These are phyloP conservation scores for Chirona hameri DNA, from an alignment of 2,888 invertebrate genomes.

Conservation along the genomic window DNA sequence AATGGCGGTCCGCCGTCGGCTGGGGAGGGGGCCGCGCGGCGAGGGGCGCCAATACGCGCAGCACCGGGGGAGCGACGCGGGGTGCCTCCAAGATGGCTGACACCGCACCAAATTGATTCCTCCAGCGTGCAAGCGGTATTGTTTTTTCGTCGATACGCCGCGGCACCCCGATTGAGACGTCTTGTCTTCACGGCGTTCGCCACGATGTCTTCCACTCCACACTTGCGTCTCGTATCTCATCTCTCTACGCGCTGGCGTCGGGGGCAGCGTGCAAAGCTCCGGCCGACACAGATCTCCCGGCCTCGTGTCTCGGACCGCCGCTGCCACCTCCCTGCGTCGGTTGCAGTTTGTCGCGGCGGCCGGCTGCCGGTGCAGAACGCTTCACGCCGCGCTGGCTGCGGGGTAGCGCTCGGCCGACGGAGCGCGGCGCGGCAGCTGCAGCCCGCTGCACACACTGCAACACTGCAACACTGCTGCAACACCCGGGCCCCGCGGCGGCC, in stretches of 20 bases:
- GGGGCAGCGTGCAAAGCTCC: too few species aligned
- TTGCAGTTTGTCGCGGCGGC: neutral
- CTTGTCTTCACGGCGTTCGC: too few species aligned
- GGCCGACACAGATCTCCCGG: too few species aligned
- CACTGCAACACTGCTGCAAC: too few species aligned
- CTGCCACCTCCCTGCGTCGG: neutral
- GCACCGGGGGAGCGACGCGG: neutral
- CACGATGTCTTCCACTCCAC: neutral
- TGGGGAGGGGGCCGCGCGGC: neutral
- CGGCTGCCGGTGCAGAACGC: neutral
- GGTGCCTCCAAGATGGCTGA: slow-evolving; percentile 22
- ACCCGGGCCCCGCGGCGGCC: too few species aligned
- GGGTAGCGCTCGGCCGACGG: neutral
- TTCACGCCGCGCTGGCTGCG: neutral
- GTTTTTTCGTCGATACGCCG: slow-evolving; percentile 6
- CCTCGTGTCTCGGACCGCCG: neutral
- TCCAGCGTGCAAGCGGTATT: neutral
- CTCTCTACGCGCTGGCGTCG: too few species aligned
- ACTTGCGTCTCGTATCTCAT: neutral
- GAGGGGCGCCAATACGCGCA: slow-evolving; percentile 10
- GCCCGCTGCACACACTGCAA: neutral
- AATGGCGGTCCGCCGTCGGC: neutral
- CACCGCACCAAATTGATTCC: neutral
- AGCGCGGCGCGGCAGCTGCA: neutral
- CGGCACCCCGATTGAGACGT: neutral